Conservation (phyloP, 2,797 vertebrate species). For the Leuciscus waleckii region DNA sequence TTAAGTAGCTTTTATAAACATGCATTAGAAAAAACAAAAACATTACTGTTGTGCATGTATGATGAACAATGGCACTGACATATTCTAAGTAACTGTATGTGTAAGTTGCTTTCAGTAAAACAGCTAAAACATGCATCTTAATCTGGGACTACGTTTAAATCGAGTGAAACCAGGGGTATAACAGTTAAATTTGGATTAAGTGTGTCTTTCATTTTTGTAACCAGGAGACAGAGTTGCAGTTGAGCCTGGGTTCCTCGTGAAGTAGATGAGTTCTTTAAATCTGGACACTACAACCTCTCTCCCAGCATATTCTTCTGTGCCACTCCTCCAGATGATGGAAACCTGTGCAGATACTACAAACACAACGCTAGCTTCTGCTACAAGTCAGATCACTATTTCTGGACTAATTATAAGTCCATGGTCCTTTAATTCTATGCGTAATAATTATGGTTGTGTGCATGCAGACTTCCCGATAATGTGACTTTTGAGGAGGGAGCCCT, state of each 20-base stretch:
- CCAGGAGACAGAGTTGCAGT: conserved; percentile 93
- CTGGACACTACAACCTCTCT: conserved; percentile 91
- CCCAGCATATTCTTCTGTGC: conserved; percentile 95
- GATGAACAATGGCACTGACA: neutral
- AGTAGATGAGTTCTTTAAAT: conserved; percentile 90
- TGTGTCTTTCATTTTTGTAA: neutral
- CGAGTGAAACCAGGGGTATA: neutral
- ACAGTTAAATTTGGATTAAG: neutral
- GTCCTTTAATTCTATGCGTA: neutral
- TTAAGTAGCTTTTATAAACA: neutral
- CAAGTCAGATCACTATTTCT: conserved; percentile 81
- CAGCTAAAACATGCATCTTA: neutral
- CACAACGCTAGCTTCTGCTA: conserved; percentile 94
- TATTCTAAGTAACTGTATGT: neutral
- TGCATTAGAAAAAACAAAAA: neutral
- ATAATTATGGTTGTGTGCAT: neutral
- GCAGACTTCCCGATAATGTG: conserved; percentile 92
- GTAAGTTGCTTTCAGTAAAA: neutral
- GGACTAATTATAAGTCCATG: neutral
- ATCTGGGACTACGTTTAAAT: neutral
- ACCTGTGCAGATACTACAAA: conserved; percentile 90
- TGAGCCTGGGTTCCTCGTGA: conserved; percentile 92
- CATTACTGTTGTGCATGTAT: neutral
- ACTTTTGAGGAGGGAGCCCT: conserved; percentile 97
- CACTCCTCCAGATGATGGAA: conserved; percentile 93